Evolutionary conservation across 2,797 vertebrate species (phyloP).

Genomic region (Gymnopithys bicolor): DNA sequence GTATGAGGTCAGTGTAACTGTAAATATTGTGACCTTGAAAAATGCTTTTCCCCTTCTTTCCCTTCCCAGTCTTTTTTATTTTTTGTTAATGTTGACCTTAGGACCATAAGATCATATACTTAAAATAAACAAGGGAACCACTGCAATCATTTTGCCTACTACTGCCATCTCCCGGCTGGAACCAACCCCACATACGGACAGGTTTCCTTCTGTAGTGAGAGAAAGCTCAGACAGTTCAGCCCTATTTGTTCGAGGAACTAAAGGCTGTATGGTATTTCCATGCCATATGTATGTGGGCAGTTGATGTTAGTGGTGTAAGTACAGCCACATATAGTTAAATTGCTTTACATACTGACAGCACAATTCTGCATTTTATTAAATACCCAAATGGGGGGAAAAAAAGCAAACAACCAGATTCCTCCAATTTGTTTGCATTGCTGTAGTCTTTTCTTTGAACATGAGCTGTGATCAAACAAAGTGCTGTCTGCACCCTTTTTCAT

Average conservation of each 20-base stretch:
- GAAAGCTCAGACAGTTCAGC: neutral
- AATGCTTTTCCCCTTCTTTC: neutral
- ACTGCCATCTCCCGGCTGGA: slow-evolving; percentile 50
- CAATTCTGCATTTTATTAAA: neutral
- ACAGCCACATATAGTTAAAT: neutral
- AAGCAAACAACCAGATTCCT: neutral
- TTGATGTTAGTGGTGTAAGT: neutral
- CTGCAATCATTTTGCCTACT: neutral
- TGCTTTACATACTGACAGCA: neutral
- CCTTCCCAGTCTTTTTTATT: neutral
- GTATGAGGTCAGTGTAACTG: neutral
- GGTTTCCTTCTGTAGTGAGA: neutral
- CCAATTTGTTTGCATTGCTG: neutral
- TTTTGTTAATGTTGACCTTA: neutral
- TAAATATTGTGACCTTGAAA: neutral
- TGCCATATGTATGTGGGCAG: slow-evolving; percentile 29
- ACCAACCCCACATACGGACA: accelerated
- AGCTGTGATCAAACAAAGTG: neutral
- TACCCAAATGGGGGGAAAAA: neutral
- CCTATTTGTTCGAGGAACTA: neutral
- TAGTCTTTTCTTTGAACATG: neutral
- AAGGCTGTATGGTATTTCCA: neutral
- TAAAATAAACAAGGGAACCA: neutral
- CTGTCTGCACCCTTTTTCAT: neutral
- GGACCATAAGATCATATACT: neutral